Evolutionary conservation across 2,888 invertebrate species (phyloP).

Genomic region (Cephus nigrinus): DNA sequence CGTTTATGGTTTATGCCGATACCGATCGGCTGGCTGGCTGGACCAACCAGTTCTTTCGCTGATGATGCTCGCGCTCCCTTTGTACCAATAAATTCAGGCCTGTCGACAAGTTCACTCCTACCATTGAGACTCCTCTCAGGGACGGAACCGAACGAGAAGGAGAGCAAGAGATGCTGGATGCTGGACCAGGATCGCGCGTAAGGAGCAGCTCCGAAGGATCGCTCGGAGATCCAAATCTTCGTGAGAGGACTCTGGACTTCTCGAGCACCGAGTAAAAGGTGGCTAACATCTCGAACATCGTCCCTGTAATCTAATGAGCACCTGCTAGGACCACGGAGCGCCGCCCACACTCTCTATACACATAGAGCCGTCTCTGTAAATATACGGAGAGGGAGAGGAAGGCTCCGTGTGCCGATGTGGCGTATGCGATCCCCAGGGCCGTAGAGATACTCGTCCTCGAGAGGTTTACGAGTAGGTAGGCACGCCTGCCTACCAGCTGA

Average conservation of each 20-base stretch:
- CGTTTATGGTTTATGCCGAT: background rate
- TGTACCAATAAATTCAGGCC: background rate
- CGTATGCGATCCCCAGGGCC: slow-evolving; percentile 3
- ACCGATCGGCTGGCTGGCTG: background rate
- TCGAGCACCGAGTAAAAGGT: slow-evolving; percentile 59
- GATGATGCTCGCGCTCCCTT: background rate
- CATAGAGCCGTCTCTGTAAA: background rate
- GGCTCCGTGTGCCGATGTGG: background rate
- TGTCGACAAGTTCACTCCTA: background rate
- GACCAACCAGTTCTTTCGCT: background rate
- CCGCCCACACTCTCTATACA: slow-evolving; percentile 56
- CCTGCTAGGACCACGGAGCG: slow-evolving; percentile 58
- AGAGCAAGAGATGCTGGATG: background rate
- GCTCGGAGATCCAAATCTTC: slow-evolving; percentile 56
- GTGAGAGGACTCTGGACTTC: slow-evolving; percentile 45
- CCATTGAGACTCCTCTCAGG: background rate
- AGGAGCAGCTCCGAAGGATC: background rate
- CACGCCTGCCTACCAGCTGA: background rate
- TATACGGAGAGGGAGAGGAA: background rate
- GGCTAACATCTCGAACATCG: slow-evolving; percentile 60
- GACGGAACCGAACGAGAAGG: background rate
- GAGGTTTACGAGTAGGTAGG: background rate
- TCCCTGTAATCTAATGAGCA: slow-evolving; percentile 62
- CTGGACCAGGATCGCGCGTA: background rate
- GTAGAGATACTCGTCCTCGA: background rate